Base-by-base conservation (phyloP, 2,888 invertebrate genomes). In the Hybos culiciformis region DNA sequence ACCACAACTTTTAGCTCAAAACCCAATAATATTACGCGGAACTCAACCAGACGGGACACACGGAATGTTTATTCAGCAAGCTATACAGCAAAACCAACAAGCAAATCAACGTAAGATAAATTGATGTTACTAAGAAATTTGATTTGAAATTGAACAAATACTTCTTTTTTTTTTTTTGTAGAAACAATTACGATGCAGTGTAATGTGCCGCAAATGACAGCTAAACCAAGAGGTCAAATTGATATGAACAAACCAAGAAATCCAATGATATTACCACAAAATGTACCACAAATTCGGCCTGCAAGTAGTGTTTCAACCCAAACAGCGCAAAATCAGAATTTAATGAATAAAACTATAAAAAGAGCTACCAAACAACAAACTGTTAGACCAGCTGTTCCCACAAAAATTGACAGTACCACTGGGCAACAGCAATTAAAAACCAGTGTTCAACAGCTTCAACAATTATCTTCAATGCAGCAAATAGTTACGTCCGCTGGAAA, bases 281-380 rank as follows among this genome's bases (percentile, higher is more conserved):
- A 72, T 40, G 62, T 62, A 19, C 51, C 61, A 8, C 74, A 73
- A 52, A 77, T 83, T 50, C 71, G 87, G 39, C 85, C 87, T 0
- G 83, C 71, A 5, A 80, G 84, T 52, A 85, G 85, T 0, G 87
- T 88, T 11, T 86, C 87, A 6, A 88, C 88, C 0, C 88, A 88
- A 64, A 88, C 88, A 1, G 69, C 71, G 3, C 65, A 66, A 47
- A 66, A 66, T 46, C 66, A 67, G 48, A 63, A 59, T 44, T 50
- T 65, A 39, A 53, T 66, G 4, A 62, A 69, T 43, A 64, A 68
- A 7, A 74, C 72, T 53, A 69, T 76, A 60, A 72, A 72, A 5
- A 81, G 81, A 61, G 77, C 85, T 17, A 80, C 79, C 41, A 86
- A 86, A 62, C 78, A 78, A 33, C 68, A 71, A 33, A 70, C 74